These are phyloP conservation scores for Piaya cayana DNA, from an alignment of 2,113 vertebrate species.

Conservation along the genomic window DNA sequence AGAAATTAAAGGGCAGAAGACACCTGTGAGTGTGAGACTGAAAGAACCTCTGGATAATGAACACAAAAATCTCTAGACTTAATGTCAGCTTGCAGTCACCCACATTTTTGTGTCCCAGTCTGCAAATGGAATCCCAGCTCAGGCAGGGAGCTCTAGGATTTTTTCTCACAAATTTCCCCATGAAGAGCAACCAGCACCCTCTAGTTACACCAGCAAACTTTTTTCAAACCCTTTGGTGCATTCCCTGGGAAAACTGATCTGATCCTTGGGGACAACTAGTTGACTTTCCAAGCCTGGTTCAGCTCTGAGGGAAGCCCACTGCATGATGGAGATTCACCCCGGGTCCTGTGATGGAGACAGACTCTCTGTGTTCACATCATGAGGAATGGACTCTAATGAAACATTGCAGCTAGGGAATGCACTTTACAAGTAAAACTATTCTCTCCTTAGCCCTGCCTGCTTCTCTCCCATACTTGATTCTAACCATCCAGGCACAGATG, in stretches of 20 bases:
- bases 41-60: background rate
- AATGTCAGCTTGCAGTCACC: background rate
- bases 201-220: fast-evolving
- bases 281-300: background rate
- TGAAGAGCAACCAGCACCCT: background rate
- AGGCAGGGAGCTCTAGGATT: background rate
- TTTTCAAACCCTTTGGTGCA: background rate
- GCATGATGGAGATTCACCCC: background rate
- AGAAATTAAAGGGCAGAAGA: background rate
- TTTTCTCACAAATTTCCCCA: background rate
- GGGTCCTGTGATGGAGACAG: background rate
- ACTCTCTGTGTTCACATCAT: background rate
- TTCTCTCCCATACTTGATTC: background rate
- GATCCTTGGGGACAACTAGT: fast-evolving
- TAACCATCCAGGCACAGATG: background rate
- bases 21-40: too few relatives aligned
- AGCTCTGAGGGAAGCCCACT: background rate
- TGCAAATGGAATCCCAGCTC: background rate
- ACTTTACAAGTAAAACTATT: background rate
- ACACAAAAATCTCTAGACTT: background rate
- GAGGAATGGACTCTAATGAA: background rate
- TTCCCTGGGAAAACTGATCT: background rate
- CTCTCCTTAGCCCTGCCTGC: background rate
- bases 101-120: background rate
- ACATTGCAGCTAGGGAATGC: background rate